A percentile compares a stretch with the other conserved stretches of the same genome.
phyloP scores from a whole-genome alignment of 2,888 invertebrate genomes.

The Synanthedon myopaeformis region DNA sequence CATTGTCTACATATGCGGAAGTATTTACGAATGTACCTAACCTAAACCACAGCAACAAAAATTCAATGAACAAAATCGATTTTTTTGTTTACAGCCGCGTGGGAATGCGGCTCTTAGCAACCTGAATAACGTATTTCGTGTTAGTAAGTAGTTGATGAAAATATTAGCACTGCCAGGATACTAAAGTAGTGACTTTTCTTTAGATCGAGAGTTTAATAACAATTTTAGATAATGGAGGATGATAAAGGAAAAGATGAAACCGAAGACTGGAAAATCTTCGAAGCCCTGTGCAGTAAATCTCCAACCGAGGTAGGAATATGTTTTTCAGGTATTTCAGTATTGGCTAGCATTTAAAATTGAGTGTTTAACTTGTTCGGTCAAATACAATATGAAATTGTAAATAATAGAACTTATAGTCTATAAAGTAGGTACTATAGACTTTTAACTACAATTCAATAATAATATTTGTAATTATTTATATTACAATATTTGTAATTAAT shows the following conservation, averaged over 20 bases:
- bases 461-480: too few species aligned
- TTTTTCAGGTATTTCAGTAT: neutral
- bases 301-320: constrained; percentile 56
- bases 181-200: neutral
- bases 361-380: too few species aligned
- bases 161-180: neutral
- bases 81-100: constrained; percentile 24
- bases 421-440: too few species aligned
- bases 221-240: constrained; percentile 31
- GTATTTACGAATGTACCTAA: neutral
- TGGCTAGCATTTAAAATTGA: too few species aligned
- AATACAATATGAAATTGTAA: too few species aligned
- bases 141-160: neutral
- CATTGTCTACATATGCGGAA: neutral
- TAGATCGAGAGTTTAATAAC: neutral
- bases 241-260: constrained; percentile 49
- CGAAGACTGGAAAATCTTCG: constrained; percentile 82
- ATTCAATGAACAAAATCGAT: constrained; percentile 20
- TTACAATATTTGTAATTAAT: too few species aligned
- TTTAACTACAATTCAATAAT: too few species aligned
- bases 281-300: constrained; percentile 73
- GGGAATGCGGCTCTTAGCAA: constrained; percentile 26
- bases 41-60: neutral
- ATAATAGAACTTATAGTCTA: too few species aligned
- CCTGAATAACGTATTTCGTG: constrained; percentile 6